Base-by-base conservation (phyloP, 2,888 invertebrate species). In the Rosalia funebris region DNA sequence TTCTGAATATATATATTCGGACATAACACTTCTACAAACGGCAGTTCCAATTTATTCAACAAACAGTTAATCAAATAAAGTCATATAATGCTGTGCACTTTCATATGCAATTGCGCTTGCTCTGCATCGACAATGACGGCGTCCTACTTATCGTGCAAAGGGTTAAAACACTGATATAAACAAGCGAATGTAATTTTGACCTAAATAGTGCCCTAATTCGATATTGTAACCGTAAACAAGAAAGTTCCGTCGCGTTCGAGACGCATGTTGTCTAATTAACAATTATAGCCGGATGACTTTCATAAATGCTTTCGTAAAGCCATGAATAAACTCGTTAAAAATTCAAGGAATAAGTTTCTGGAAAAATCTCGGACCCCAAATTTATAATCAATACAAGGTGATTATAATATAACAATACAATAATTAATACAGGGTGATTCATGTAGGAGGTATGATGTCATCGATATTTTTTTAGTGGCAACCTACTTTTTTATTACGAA, bases 171-270 rank as follows among this genome's bases (percentile, higher is more conserved):
- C 44, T 20, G 11, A 19, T 20, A 44, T 14, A 44, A 44, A 44
- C 44, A 44, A 44, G 20, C 44, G 20, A 44, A 20, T 44, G 19
- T 44, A 44, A 44, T 44, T 20, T 44, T 44, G 44, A 44, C 44
- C 44, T 44, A 20, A 19, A 20, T 44, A 44, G 19, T 42, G 42
- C 17, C 44, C 44, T 25, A 44, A 44, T 25, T 44, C 25, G 44
- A 20, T 5, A 11, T 14, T 41, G 19, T n/a, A 17, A n/a, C n/a
- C 11, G 44, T 44, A 44, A 44, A 44, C 44, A 44, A 11, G n/a
- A 12, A 25, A 25, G 14, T 16, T 11, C 16, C 7, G 2, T 12
- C 7, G n/a, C 17, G 17, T 41, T 7, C 41, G 17, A 7, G 10
- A 14, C 16, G 16, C 16, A 10, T 16, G 16, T 39, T 39, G 12